Evolutionary conservation across 2,888 invertebrate genomes (phyloP).

Genomic region (Tetheella fluctuosa): DNA sequence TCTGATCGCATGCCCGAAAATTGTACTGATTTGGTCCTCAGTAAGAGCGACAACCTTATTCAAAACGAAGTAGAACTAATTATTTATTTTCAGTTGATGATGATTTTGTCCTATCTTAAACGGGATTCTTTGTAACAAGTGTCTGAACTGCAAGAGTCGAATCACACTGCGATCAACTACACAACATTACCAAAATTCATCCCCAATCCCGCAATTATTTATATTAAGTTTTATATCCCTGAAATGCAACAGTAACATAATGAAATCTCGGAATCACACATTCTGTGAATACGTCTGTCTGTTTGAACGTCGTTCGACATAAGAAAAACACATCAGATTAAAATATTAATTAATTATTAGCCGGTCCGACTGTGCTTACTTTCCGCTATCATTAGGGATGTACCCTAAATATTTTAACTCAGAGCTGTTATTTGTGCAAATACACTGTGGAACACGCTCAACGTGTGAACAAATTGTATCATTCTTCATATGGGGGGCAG

Average conservation of each 20-base stretch:
- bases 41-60: not conserved
- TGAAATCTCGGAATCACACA: not conserved
- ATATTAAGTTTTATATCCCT: not conserved
- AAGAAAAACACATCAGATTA: conserved; percentile 33
- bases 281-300: not conserved
- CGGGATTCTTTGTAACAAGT: no score
- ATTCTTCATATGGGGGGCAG: conserved; percentile 26
- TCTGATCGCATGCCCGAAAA: not conserved
- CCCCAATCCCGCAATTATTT: no score
- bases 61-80: no score
- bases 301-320: not conserved
- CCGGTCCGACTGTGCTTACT: conserved; percentile 25
- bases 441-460: conserved; percentile 13
- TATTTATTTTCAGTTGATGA: no score
- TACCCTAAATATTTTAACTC: conserved; percentile 56
- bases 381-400: conserved; percentile 37
- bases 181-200: no score
- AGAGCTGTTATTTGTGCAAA: conserved; percentile 16
- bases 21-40: not conserved
- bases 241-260: not conserved
- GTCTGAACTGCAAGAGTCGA: no score
- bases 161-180: no score
- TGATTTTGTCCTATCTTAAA: no score
- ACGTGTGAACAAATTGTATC: conserved; percentile 28
- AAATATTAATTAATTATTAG: conserved; percentile 56